Percentiles rank a stretch among this genome's conserved stretches.
phyloP scores from a whole-genome alignment of 1,140 invertebrate genomes.

The Rhopalosiphum padi region DNA sequence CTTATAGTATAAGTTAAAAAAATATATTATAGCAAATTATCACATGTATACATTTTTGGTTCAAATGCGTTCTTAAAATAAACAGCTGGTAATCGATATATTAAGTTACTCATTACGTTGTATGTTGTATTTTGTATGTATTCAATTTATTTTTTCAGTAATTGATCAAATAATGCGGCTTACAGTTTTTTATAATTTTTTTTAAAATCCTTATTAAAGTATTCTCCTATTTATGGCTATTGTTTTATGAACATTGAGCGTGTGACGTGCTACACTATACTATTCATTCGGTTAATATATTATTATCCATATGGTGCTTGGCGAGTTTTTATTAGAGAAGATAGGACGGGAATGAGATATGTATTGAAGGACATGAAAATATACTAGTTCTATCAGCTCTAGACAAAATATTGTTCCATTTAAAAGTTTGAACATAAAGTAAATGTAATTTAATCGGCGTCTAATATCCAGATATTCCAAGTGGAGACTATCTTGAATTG shows the following conservation, averaged over 20 bases:
- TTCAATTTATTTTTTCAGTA: not conserved
- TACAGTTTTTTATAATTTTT: not conserved
- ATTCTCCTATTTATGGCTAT: not conserved
- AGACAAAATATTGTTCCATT: no score
- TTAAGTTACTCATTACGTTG: not conserved
- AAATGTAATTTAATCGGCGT: no score
- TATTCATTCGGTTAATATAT: no score
- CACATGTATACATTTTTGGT: not conserved
- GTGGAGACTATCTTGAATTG: no score
- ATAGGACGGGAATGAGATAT: no score
- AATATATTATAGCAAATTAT: not conserved
- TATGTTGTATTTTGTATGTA: not conserved
- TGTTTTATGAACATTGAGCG: not conserved
- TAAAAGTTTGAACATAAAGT: no score
- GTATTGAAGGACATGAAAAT: no score
- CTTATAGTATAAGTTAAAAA: not conserved
- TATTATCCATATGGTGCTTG: no score
- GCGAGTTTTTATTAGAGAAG: no score
- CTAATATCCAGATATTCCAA: no score
- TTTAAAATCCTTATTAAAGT: not conserved
- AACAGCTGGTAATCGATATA: not conserved
- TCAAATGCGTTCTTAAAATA: not conserved
- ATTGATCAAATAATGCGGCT: not conserved
- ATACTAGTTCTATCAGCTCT: no score
- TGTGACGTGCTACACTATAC: not conserved